Conservation (phyloP, 1,140 invertebrate genomes). For the Mactra quadrangularis region DNA sequence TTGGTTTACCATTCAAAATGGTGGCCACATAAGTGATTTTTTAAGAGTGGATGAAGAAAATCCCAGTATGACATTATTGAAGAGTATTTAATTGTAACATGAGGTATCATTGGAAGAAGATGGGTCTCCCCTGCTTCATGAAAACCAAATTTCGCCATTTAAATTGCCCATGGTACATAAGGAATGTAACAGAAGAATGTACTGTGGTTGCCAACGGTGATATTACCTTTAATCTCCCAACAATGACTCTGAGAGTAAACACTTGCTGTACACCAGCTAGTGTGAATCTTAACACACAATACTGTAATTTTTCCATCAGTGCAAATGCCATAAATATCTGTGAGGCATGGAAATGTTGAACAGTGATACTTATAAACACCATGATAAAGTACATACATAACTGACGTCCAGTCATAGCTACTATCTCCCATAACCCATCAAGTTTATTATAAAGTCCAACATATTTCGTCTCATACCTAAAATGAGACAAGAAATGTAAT, state of each 20-base stretch:
- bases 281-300: slow-evolving; percentile 30
- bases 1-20: no score
- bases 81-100: no score
- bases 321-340: slow-evolving; percentile 24
- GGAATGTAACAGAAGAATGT: no score
- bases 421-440: not conserved
- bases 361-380: not conserved
- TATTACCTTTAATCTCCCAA: slow-evolving; percentile 18
- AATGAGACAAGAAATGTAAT: no score
- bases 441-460: not conserved
- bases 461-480: not conserved
- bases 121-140: no score
- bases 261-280: not conserved
- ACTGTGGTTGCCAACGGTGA: no score
- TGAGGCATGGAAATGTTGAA: slow-evolving; percentile 14
- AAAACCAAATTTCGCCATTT: no score
- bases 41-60: no score
- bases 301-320: not conserved
- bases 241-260: slow-evolving; percentile 15
- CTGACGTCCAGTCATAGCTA: slow-evolving; percentile 49
- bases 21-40: no score
- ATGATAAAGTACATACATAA: slow-evolving; percentile 55
- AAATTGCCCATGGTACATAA: no score
- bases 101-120: no score
- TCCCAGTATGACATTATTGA: no score